phyloP scores from a whole-genome alignment of 2,888 invertebrate genomes.

The Synanthedon vespiformis region DNA sequence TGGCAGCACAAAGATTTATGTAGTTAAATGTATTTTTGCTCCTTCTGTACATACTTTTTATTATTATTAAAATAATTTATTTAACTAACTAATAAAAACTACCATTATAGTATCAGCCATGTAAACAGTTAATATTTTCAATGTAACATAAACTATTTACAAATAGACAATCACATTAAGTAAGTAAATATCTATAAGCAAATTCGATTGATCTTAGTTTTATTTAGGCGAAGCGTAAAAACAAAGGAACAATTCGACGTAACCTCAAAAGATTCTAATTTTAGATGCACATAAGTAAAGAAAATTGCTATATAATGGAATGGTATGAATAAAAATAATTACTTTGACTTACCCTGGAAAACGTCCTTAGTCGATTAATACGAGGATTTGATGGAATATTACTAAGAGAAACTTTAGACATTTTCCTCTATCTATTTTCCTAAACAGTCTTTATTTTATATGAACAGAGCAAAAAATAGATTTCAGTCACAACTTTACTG shows the following conservation, averaged over 20 bases:
- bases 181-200: too few species aligned
- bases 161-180: too few species aligned
- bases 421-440: slow-evolving; percentile 22
- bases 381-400: slow-evolving; percentile 63
- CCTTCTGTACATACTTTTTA: too few species aligned
- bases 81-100: too few species aligned
- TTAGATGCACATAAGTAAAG: slow-evolving; percentile 1
- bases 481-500: slow-evolving; percentile 30
- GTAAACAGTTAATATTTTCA: too few species aligned
- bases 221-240: too few species aligned
- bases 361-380: slow-evolving; percentile 55
- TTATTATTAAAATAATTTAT: too few species aligned
- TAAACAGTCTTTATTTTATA: slow-evolving; percentile 14
- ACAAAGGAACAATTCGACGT: not conserved
- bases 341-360: slow-evolving; percentile 53
- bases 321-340: not conserved
- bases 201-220: too few species aligned
- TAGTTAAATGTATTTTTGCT: too few species aligned
- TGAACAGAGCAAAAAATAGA: slow-evolving; percentile 33
- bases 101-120: too few species aligned
- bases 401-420: slow-evolving; percentile 62
- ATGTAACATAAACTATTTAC: too few species aligned
- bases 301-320: not conserved
- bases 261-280: slow-evolving; percentile 8
- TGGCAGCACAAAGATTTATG: too few species aligned